phyloP scores from a whole-genome alignment of 2,113 vertebrate genomes.

The Baryphthengus martii region DNA sequence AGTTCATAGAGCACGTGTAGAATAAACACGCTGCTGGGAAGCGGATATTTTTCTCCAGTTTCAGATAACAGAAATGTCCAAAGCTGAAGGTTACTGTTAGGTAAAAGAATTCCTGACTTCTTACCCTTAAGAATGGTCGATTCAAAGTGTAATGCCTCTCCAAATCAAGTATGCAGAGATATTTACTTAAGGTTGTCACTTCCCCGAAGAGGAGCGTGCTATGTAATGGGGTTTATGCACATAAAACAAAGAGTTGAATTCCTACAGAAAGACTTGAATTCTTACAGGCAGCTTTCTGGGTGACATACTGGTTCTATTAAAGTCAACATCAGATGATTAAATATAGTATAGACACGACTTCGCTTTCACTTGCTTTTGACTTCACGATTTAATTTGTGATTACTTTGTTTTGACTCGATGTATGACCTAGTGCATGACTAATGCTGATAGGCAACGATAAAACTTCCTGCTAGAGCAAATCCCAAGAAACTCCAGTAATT shows the following conservation, averaged over 20 bases:
- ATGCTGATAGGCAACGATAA: constrained; percentile 16
- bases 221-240: neutral
- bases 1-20: neutral
- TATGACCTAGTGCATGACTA: constrained; percentile 10
- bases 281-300: neutral
- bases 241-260: neutral
- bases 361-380: constrained; percentile 30
- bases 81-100: neutral
- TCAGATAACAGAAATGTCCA: neutral
- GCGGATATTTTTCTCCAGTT: neutral
- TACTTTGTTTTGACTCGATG: constrained; percentile 49
- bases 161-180: neutral
- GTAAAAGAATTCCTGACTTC: neutral
- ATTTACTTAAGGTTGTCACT: neutral
- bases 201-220: neutral
- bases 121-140: neutral
- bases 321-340: neutral
- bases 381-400: neutral
- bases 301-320: neutral
- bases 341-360: neutral
- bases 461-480: constrained; percentile 50
- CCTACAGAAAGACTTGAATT: neutral
- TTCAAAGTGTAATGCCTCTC: neutral
- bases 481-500: constrained; percentile 10
- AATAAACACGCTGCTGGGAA: neutral